phyloP scores from a whole-genome alignment of 1,140 invertebrate species.

The Achatina immaculata region DNA sequence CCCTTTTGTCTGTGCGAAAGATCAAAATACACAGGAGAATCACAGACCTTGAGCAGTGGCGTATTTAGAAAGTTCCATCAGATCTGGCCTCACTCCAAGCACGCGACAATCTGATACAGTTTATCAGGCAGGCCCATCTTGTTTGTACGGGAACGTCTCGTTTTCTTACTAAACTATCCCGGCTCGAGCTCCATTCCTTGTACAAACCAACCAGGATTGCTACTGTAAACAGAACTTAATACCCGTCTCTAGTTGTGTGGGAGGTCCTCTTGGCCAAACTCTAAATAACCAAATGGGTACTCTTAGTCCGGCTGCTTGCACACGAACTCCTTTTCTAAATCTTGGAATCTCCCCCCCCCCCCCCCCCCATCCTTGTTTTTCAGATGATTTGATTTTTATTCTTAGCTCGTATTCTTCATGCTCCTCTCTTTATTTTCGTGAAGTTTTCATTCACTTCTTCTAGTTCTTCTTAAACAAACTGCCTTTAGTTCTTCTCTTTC shows the following conservation, averaged over 20 bases:
- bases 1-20: background rate
- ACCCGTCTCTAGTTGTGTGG: background rate
- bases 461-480: too few species aligned
- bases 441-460: too few species aligned
- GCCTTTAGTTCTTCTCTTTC: too few species aligned
- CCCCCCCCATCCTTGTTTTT: too few species aligned
- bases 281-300: too few species aligned
- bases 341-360: too few species aligned
- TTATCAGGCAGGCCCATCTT: background rate
- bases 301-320: too few species aligned
- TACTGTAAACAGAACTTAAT: background rate
- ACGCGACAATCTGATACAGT: background rate
- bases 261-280: too few species aligned
- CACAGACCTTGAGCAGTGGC: background rate
- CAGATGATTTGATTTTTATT: too few species aligned
- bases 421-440: too few species aligned
- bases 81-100: background rate
- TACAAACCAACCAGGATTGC: background rate
- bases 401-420: too few species aligned
- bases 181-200: background rate
- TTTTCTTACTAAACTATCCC: slow-evolving; percentile 3
- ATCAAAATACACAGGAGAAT: background rate
- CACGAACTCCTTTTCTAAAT: too few species aligned
- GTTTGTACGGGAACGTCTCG: background rate
- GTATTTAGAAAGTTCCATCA: background rate